These are phyloP conservation scores for Gonatopus flavifemur DNA, from an alignment of 1,140 invertebrate species.

Conservation along the genomic window DNA sequence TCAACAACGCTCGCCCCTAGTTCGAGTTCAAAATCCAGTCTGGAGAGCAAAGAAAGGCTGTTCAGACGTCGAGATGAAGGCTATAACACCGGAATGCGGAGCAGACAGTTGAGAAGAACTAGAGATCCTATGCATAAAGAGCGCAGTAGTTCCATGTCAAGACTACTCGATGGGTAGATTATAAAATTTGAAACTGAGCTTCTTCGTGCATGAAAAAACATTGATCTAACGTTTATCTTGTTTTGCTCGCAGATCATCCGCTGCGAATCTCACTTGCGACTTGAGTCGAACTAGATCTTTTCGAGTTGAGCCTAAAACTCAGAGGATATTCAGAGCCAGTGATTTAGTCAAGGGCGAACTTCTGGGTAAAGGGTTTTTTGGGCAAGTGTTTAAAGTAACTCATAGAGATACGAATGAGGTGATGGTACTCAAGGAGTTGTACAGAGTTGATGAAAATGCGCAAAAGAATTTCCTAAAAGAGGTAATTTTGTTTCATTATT, in stretches of 20 bases:
- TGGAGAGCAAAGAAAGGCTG: conserved; percentile 64
- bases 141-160: conserved; percentile 81
- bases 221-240: conserved; percentile 7
- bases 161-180: conserved; percentile 73
- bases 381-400: conserved; percentile 88
- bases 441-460: conserved; percentile 90
- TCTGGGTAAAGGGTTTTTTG: conserved; percentile 91
- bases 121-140: conserved; percentile 69
- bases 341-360: conserved; percentile 89
- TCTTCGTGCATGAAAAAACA: too few species aligned
- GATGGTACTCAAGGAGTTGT: conserved; percentile 94
- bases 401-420: conserved; percentile 87
- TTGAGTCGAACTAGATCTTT: conserved; percentile 85
- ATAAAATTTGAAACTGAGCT: too few species aligned
- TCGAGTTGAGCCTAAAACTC: conserved; percentile 76
- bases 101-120: conserved; percentile 60
- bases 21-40: conserved; percentile 47
- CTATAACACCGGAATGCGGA: conserved; percentile 61
- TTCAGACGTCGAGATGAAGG: conserved; percentile 72
- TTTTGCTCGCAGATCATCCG: conserved; percentile 46
- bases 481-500: conserved; percentile 56
- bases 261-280: conserved; percentile 62
- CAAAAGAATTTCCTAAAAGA: conserved; percentile 94
- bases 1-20: conserved; percentile 49
- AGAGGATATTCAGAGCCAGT: conserved; percentile 85